Evolutionary conservation across 2,797 vertebrate genomes (phyloP), one percentile per base, ranked within the genome.

Genomic region (Chrysocyon brachyurus): DNA sequence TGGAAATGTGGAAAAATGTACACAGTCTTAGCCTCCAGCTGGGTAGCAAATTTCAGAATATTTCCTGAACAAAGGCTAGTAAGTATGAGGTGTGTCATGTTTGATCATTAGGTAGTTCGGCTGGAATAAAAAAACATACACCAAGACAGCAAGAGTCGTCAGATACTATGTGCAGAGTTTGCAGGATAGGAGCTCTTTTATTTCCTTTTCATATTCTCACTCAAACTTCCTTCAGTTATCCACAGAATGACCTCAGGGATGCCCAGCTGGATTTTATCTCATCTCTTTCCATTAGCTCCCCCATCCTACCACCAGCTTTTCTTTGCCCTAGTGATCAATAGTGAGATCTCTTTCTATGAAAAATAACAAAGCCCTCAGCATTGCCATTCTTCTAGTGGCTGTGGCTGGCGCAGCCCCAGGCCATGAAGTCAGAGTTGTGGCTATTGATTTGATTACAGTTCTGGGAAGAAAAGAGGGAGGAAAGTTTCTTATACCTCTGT

Each of bases 261-360:
- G 33, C 90, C 93, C 96, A 94, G 93, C 79, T 97, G 92, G 87
- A 97, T 98, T 96, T 97, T 97, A 97, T 97, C 96, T 98, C 90
- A 97, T 98, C 94, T 97, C 70, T 97, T 97, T 96, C 93, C 85
- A 96, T 97, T 98, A 98, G 90, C 57, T 97, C 57, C 40, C 49
- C 90, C 85, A 97, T 96, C 90, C 94, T 98, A 90, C 96, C 92
- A 96, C 94, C 90, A 96, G 84, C 87, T 97, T 96, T 97, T 97
- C 96, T 98, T 97, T 98, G 90, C 85, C 24, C 93, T 98, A 87
- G 66, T 97, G 96, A 98, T 97, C 97, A 97, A 97, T 97, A 98
- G 84, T 94, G 81, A 96, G 93, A 97, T 96, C 78, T 97, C 90
- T 94, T 97, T 96, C 97, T 98, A 75, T 96, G 95, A 97, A 96